Conservation (phyloP, 2,113 vertebrate genomes). For the Phaethon lepturus region DNA sequence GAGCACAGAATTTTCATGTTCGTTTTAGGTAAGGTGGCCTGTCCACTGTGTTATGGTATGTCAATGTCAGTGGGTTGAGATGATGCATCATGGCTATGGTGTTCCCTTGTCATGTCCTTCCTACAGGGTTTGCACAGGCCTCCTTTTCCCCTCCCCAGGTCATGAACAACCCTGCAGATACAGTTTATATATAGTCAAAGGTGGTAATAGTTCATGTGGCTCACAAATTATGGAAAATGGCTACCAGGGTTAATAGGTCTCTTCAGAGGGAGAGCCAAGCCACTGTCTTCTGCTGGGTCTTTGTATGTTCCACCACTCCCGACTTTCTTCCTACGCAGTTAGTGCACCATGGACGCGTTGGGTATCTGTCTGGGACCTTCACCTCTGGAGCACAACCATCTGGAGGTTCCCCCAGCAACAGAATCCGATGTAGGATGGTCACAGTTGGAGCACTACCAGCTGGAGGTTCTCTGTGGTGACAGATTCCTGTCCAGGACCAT, state of each 20-base stretch:
- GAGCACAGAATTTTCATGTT: not conserved
- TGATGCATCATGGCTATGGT: not conserved
- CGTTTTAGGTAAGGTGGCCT: not conserved
- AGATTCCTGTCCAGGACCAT: not conserved
- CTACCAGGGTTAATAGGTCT: not conserved
- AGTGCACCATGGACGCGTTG: rapidly evolving
- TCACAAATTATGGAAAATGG: not conserved
- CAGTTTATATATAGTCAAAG: not conserved
- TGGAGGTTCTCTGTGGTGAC: not conserved
- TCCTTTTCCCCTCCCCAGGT: not conserved
- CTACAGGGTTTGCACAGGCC: not conserved
- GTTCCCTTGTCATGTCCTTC: not conserved
- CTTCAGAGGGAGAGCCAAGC: not conserved
- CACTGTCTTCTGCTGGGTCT: not conserved
- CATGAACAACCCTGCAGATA: not conserved
- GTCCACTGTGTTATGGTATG: not conserved
- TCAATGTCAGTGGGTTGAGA: not conserved
- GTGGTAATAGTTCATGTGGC: not conserved
- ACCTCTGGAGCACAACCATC: not conserved
- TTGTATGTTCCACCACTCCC: not conserved
- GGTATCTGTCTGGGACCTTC: not conserved
- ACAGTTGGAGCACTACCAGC: not conserved
- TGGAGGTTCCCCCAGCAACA: not conserved
- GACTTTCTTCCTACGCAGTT: not conserved
- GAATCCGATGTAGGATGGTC: not conserved